A percentile compares a stretch with the other conserved stretches of the same genome.
Conservation (phyloP, 2,797 vertebrate species). For the Arctocebus calabarensis region DNA sequence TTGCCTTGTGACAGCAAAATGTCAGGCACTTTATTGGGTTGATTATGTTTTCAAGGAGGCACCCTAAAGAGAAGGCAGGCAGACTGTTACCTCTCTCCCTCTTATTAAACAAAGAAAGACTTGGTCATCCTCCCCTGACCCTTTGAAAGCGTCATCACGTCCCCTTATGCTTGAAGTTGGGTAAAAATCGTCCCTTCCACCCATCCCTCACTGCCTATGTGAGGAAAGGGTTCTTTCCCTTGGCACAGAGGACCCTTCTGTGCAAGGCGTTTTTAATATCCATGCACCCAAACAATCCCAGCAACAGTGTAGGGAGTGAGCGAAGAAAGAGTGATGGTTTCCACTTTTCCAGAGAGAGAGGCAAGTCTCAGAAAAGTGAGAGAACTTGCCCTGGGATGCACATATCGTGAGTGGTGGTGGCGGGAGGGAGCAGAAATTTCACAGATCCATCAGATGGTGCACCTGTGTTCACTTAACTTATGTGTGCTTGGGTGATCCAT, state of each 20-base stretch:
- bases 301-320: too few species aligned
- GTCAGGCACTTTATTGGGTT: too few species aligned
- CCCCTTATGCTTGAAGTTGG: background rate
- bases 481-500: too few species aligned
- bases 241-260: too few species aligned
- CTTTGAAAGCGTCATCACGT: background rate
- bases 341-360: background rate
- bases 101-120: background rate
- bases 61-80: background rate
- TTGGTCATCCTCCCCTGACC: background rate
- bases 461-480: background rate
- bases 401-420: background rate
- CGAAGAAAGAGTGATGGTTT: too few species aligned
- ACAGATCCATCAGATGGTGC: rapidly evolving
- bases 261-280: background rate
- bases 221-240: background rate
- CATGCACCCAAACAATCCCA: background rate
- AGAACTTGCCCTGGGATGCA: rapidly evolving
- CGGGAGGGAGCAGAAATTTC: rapidly evolving
- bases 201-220: too few species aligned
- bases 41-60: background rate
- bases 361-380: background rate
- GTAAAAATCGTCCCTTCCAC: background rate
- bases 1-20: background rate
- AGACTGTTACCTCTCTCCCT: background rate